Conservation (phyloP, 2,797 vertebrate species). For the Acridotheres tristis region DNA sequence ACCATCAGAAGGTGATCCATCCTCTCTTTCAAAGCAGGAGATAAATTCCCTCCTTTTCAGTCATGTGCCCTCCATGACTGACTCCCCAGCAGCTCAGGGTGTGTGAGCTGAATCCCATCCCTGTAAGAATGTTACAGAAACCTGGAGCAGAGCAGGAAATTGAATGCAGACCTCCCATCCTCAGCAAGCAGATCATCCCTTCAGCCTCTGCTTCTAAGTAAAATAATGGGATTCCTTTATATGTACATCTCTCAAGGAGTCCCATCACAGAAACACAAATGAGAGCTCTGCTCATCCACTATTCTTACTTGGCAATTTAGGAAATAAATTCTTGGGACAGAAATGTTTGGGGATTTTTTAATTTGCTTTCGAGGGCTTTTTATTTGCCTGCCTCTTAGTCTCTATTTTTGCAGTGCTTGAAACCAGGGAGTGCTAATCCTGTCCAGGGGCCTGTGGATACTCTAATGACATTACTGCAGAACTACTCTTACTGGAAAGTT, state of each 20-base stretch:
- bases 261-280: not conserved
- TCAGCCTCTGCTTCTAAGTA: not conserved
- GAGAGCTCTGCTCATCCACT: not conserved
- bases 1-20: not conserved
- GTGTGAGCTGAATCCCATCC: not conserved
- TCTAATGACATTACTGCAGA: not conserved
- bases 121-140: not conserved
- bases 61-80: not conserved
- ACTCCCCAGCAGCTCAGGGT: not conserved
- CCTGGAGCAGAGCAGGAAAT: not conserved
- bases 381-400: not conserved
- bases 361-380: fast-evolving
- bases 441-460: not conserved
- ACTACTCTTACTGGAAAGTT: not conserved
- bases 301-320: not conserved
- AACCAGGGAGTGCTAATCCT: not conserved
- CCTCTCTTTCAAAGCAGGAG: not conserved
- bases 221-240: not conserved
- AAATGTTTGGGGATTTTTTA: fast-evolving
- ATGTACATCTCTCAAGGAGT: not conserved
- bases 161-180: not conserved
- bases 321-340: not conserved
- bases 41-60: not conserved
- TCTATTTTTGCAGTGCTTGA: not conserved
- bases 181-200: not conserved